phyloP scores from a whole-genome alignment of 2,797 vertebrate genomes.

The Onychomys leucogaster region DNA sequence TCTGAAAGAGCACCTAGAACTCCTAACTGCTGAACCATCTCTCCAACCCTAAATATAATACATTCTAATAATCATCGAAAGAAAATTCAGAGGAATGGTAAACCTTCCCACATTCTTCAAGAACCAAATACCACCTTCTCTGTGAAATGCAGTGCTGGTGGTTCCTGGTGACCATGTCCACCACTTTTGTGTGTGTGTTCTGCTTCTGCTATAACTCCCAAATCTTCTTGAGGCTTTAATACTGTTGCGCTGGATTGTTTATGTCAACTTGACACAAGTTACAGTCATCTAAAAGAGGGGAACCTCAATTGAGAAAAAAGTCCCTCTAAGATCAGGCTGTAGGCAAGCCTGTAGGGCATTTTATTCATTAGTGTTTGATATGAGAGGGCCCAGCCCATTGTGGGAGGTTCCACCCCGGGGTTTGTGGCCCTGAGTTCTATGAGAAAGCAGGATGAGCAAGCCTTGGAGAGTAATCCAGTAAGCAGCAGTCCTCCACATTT shows the following conservation, averaged over 20 bases:
- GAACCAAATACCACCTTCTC: background rate
- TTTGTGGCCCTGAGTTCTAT: background rate
- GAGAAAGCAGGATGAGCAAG: background rate
- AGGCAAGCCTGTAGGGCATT: background rate
- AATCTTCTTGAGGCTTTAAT: background rate
- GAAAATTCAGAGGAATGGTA: background rate
- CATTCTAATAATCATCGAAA: background rate
- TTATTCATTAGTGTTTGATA: background rate
- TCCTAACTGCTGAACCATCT: background rate
- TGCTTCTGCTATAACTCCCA: background rate
- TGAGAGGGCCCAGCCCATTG: background rate
- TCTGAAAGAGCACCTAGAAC: background rate
- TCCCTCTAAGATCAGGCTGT: background rate
- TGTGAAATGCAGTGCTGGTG: background rate
- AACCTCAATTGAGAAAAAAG: background rate
- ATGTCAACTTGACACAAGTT: background rate
- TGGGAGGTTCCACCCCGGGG: background rate
- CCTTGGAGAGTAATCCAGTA: background rate
- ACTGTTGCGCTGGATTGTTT: background rate
- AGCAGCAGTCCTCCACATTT: background rate
- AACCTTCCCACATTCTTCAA: background rate
- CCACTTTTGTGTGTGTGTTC: background rate
- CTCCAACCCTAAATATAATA: background rate
- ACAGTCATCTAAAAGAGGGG: background rate
- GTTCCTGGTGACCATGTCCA: rapidly evolving